A percentile compares a stretch with the other conserved stretches of the same genome.
Evolutionary conservation across 2,888 invertebrate genomes (phyloP).

Genomic region (Operophtera brumata): DNA sequence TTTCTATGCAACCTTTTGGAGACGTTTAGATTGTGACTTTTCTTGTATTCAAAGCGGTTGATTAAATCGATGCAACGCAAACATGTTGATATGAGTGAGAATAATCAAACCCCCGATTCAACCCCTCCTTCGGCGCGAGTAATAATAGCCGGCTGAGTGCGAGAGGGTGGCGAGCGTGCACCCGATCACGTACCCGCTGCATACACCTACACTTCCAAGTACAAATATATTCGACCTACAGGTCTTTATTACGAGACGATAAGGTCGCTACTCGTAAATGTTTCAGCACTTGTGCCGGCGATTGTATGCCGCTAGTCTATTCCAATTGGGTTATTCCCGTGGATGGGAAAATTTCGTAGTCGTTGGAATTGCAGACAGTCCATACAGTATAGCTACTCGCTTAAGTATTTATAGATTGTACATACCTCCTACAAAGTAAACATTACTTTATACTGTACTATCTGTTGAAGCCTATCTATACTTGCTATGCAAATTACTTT

Average conservation of each 20-base stretch:
- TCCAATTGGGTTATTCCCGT: constrained; percentile 46
- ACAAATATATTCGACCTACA: constrained; percentile 12
- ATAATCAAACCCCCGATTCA: constrained; percentile 69
- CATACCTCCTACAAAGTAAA: too few species aligned
- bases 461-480: not conserved
- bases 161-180: constrained; percentile 52
- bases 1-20: not conserved
- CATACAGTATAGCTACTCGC: not conserved
- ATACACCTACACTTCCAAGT: constrained; percentile 38
- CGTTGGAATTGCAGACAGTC: constrained; percentile 7
- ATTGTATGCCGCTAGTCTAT: constrained; percentile 38
- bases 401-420: too few species aligned
- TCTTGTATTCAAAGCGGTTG: constrained; percentile 23
- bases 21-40: not conserved
- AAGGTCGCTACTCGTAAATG: constrained; percentile 26
- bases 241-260: constrained; percentile 26
- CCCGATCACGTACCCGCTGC: constrained; percentile 55
- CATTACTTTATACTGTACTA: not conserved
- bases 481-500: not conserved
- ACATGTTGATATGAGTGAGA: constrained; percentile 76
- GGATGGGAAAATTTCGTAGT: constrained; percentile 27
- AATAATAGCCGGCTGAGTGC: constrained; percentile 58
- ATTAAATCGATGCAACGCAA: constrained; percentile 73
- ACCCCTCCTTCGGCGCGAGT: constrained; percentile 57
- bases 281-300: constrained; percentile 25